A percentile compares a stretch with the other conserved stretches of the same genome.
These are phyloP conservation scores for Scatophagus argus DNA, from an alignment of 2,113 vertebrate species.

Conservation along the genomic window DNA sequence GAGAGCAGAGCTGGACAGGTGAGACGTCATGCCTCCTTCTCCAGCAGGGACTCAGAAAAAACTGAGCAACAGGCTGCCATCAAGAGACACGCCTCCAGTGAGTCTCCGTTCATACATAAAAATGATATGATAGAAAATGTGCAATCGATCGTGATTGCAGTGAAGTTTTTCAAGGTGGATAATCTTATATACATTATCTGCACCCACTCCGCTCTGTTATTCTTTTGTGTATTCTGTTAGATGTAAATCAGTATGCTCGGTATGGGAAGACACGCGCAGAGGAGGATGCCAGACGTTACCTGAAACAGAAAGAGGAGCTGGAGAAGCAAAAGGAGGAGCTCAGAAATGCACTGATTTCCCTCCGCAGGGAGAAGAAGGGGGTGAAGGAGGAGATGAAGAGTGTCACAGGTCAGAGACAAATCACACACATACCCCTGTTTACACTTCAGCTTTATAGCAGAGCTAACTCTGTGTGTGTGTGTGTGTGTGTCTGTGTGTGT, in stretches of 20 bases:
- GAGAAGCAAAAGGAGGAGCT: conserved; percentile 92
- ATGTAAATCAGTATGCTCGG: conserved; percentile 91
- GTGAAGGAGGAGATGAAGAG: conserved; percentile 88
- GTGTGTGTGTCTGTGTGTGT: conserved; percentile 21
- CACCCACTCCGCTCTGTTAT: background rate
- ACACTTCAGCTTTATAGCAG: background rate
- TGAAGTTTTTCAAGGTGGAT: too few species aligned
- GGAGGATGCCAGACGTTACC: conserved; percentile 92
- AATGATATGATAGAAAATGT: conserved; percentile 27
- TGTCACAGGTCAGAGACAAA: conserved; percentile 83
- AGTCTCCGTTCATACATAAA: conserved; percentile 67
- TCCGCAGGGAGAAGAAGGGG: conserved; percentile 90
- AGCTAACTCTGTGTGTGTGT: background rate
- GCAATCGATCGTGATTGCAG: too few species aligned
- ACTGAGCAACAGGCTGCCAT: conserved; percentile 89
- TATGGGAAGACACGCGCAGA: conserved; percentile 97
- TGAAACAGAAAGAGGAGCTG: conserved; percentile 92
- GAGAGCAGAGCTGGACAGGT: conserved; percentile 82
- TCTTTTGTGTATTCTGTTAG: conserved; percentile 70
- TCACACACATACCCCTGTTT: conserved; percentile 15
- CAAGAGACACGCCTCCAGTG: conserved; percentile 94
- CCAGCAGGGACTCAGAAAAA: conserved; percentile 90
- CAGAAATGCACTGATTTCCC: conserved; percentile 83
- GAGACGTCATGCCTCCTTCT: conserved; percentile 93
- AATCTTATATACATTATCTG: too few species aligned